Evolutionary conservation across 2,888 invertebrate species (phyloP).

Genomic region (Drosophila engyochracea): DNA sequence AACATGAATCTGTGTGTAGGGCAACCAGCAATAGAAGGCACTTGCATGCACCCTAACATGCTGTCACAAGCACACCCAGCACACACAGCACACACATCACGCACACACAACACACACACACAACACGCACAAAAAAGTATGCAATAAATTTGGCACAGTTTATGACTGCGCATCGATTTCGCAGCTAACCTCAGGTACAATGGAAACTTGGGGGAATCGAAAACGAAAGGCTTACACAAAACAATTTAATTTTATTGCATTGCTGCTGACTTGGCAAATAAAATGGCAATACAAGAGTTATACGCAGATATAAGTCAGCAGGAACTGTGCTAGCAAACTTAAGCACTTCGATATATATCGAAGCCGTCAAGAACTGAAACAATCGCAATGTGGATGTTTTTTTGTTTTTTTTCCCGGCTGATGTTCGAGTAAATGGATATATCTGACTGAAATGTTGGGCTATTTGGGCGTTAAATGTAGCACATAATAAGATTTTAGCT

Average conservation of each 20-base stretch:
- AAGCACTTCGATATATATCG: constrained; percentile 12
- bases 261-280: constrained; percentile 47
- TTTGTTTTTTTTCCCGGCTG: constrained; percentile 24
- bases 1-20: constrained; percentile 53
- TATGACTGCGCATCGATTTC: constrained; percentile 71
- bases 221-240: constrained; percentile 62
- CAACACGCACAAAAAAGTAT: constrained; percentile 51
- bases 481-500: constrained; percentile 74
- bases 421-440: constrained; percentile 42
- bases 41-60: constrained; percentile 18
- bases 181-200: constrained; percentile 63
- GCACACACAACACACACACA: neutral
- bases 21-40: constrained; percentile 60
- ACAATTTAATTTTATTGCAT: constrained; percentile 73
- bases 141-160: constrained; percentile 75
- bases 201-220: constrained; percentile 7
- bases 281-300: constrained; percentile 37
- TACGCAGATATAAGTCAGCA: neutral
- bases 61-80: constrained; percentile 6
- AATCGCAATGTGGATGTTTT: constrained; percentile 27
- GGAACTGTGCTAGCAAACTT: constrained; percentile 5
- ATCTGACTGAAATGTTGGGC: constrained; percentile 52
- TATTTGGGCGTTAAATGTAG: constrained; percentile 77
- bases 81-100: constrained; percentile 1
- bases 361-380: constrained; percentile 14